These are phyloP conservation scores for Idaea dimidiata DNA, from an alignment of 2,888 invertebrate genomes.

Conservation along the genomic window DNA sequence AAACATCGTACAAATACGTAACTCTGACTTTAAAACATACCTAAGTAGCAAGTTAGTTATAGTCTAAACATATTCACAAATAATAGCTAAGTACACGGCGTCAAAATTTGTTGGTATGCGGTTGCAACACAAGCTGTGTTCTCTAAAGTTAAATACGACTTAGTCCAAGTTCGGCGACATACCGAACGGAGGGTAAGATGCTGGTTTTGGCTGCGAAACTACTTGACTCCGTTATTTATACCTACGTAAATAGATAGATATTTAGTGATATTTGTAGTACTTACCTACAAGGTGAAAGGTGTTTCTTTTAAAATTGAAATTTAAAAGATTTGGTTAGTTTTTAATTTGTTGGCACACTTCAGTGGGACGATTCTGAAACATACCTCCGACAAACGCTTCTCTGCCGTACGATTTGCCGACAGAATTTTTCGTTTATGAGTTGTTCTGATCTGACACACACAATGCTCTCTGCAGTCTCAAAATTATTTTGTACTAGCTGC, in stretches of 20 bases:
- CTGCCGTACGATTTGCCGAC: too few relatives aligned
- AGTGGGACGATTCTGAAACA: too few relatives aligned
- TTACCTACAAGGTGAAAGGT: too few relatives aligned
- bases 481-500: too few relatives aligned
- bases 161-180: constrained; percentile 67
- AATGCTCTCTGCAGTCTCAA: too few relatives aligned
- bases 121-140: constrained; percentile 70
- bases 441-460: too few relatives aligned
- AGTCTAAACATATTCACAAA: constrained; percentile 38
- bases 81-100: constrained; percentile 57
- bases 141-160: constrained; percentile 74
- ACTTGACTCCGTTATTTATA: constrained; percentile 38
- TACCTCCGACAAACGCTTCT: too few relatives aligned
- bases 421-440: too few relatives aligned
- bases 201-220: constrained; percentile 59
- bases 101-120: constrained; percentile 75
- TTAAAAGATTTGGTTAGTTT: too few relatives aligned
- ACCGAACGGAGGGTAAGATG: constrained; percentile 63
- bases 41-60: constrained; percentile 1
- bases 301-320: too few relatives aligned
- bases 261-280: background rate
- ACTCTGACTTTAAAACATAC: background rate
- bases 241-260: constrained; percentile 12
- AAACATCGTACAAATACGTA: constrained; percentile 2
- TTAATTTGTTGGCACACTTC: too few relatives aligned